These are phyloP conservation scores for Lota lota DNA, from an alignment of 2,113 vertebrate species.

Conservation along the genomic window DNA sequence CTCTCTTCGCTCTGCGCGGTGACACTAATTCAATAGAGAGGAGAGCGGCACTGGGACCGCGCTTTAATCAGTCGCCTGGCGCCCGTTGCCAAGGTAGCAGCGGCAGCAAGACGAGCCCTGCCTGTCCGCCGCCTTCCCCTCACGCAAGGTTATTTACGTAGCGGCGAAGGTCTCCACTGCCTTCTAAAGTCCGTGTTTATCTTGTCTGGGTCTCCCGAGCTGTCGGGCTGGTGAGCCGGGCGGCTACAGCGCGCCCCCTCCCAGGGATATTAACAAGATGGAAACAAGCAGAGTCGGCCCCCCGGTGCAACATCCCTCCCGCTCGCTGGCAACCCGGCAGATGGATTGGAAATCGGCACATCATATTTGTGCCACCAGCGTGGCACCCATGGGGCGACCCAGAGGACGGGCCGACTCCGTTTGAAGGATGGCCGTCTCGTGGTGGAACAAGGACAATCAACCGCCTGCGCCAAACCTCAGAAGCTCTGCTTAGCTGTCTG, in stretches of 20 bases:
- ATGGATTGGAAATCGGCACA: conserved; percentile 47
- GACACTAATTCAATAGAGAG: background rate
- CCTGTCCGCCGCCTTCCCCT: conserved; percentile 21
- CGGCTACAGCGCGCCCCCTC: conserved; percentile 37
- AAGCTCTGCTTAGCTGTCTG: background rate
- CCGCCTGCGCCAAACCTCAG: conserved; percentile 8
- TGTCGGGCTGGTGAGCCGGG: conserved; percentile 35
- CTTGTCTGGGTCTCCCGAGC: conserved; percentile 50
- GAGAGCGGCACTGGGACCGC: background rate
- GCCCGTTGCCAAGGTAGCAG: background rate
- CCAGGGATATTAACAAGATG: conserved; percentile 56
- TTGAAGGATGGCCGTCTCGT: conserved; percentile 36
- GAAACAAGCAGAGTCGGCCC: conserved; percentile 50
- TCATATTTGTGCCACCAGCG: conserved; percentile 45
- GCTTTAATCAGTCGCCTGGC: background rate
- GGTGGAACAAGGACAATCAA: conserved; percentile 10
- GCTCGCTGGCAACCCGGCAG: conserved; percentile 38
- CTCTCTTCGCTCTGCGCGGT: conserved; percentile 1
- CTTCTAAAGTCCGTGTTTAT: conserved; percentile 46
- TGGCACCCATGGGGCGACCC: conserved; percentile 35
- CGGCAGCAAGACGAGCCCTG: background rate
- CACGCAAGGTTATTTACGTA: conserved; percentile 37
- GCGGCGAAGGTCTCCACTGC: conserved; percentile 42
- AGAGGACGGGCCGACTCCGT: conserved; percentile 29
- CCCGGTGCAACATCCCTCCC: conserved; percentile 44